Evolutionary conservation across 2,888 invertebrate genomes (phyloP).

Genomic region (Rhingia campestris): DNA sequence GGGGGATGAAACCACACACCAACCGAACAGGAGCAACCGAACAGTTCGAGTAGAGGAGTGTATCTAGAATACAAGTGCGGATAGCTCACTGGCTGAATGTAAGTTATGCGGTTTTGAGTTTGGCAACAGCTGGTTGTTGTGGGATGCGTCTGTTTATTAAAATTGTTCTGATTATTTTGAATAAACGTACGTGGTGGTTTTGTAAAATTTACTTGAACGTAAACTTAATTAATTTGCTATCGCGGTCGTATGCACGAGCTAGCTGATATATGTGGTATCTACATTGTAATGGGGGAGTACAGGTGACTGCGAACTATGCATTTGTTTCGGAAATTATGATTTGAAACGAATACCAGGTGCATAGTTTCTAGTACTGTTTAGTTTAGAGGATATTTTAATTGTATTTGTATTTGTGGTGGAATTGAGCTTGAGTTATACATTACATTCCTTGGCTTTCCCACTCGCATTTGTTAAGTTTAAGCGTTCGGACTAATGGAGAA

Average conservation of each 20-base stretch:
- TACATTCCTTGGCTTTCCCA: too few species aligned
- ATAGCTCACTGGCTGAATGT: constrained; percentile 14
- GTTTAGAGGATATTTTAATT: too few species aligned
- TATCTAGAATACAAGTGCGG: neutral
- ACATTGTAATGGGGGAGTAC: neutral
- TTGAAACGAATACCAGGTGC: too few species aligned
- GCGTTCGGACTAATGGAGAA: too few species aligned
- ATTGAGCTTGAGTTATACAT: too few species aligned
- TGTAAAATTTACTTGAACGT: constrained; percentile 30
- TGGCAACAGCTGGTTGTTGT: constrained; percentile 54
- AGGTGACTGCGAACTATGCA: neutral
- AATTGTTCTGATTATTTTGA: constrained; percentile 53
- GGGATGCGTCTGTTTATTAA: constrained; percentile 47
- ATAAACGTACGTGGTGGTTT: constrained; percentile 33
- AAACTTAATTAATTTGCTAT: constrained; percentile 59
- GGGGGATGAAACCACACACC: neutral
- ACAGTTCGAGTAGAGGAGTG: constrained; percentile 2
- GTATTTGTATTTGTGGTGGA: too few species aligned
- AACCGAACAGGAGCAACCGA: too few species aligned
- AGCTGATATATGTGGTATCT: constrained; percentile 8
- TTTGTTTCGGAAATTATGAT: neutral
- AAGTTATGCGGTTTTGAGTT: constrained; percentile 54
- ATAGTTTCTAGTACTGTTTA: too few species aligned
- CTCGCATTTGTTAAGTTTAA: too few species aligned
- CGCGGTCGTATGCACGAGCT: constrained; percentile 14